Conservation (phyloP, 2,797 vertebrate genomes). For the Crocodylus rhombifer region DNA sequence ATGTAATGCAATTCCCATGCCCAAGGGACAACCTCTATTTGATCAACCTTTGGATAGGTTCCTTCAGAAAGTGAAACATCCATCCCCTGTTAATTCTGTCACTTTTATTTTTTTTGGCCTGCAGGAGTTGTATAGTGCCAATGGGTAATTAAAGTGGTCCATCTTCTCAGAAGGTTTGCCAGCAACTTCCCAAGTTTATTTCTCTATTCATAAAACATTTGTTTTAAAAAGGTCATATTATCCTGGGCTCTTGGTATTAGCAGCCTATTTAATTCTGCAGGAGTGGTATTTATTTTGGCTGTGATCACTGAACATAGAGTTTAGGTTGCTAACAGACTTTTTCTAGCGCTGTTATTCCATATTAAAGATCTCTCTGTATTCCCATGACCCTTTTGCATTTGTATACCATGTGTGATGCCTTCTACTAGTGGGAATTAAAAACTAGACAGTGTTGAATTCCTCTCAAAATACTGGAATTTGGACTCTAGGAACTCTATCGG, state of each 20-base stretch:
- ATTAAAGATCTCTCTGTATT: neutral
- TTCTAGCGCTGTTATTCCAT: neutral
- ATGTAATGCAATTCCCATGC: neutral
- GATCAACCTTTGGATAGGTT: neutral
- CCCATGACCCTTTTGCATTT: slow-evolving; percentile 1
- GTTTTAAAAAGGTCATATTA: neutral
- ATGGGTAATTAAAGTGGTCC: neutral
- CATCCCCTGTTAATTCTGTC: neutral
- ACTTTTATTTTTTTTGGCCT: neutral
- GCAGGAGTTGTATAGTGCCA: neutral
- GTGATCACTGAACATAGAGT: neutral
- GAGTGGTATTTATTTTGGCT: neutral
- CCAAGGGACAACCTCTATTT: rapidly evolving
- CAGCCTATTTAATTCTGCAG: neutral
- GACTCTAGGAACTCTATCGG: neutral
- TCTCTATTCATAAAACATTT: neutral
- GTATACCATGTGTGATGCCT: neutral
- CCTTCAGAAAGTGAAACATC: neutral
- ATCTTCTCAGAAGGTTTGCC: neutral
- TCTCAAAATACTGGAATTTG: slow-evolving; percentile 1
- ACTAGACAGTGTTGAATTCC: neutral
- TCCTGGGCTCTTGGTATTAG: neutral
- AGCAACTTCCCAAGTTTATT: neutral
- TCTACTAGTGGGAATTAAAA: neutral
- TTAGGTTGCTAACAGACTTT: neutral